Base-by-base conservation (phyloP, 2,113 vertebrate genomes). In the Fulmarus glacialis region DNA sequence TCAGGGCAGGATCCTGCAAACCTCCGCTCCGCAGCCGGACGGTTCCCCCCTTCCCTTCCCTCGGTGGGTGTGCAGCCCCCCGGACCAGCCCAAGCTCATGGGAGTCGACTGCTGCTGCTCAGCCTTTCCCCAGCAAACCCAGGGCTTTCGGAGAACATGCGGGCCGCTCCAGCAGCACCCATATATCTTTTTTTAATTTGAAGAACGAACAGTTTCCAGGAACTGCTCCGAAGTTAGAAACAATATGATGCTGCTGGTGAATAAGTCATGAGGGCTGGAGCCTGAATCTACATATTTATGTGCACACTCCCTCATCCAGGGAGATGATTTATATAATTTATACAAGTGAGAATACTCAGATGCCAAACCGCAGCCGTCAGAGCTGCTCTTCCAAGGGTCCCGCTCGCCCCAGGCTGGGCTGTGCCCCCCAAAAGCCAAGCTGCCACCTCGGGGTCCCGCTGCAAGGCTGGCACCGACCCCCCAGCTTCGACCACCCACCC, bases 191-290 rank as follows among this genome's bases (percentile, higher is more conserved):
- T 95, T 97, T 95, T 93, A 95, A 97, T 97, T 93, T 96, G 91
- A 93, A 80, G 93, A 96, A 82, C 2, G 78, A 93, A 66, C 93
- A 94, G 95, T 80, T 97, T 97, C 97, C 96, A 97, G 97, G 97
- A 97, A 97, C 95, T 80, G 94, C 94, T 95, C 97, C 40, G 92
- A 96, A 96, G 78, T 97, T 96, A 97, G 96, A 97, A 97, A 97
- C 96, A 97, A 96, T 97, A 91, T 91, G 96, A 96, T 94, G 90
- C 89, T 85, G 87, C 91, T 96, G 85, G 94, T 97, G 95, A 97
- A 97, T 97, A 97, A 97, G 96, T 97, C 96, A 97, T 97, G 95
- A 97, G 89, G 89, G 91, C 87, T 96, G 89, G 82, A 96, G 89
- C 84, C 94, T 22, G 45, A 82, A 97, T 96, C 95, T 97, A 47